A percentile compares a stretch with the other conserved stretches of the same genome.
phyloP scores from a whole-genome alignment of 2,113 vertebrate genomes.

The Rynchops niger region DNA sequence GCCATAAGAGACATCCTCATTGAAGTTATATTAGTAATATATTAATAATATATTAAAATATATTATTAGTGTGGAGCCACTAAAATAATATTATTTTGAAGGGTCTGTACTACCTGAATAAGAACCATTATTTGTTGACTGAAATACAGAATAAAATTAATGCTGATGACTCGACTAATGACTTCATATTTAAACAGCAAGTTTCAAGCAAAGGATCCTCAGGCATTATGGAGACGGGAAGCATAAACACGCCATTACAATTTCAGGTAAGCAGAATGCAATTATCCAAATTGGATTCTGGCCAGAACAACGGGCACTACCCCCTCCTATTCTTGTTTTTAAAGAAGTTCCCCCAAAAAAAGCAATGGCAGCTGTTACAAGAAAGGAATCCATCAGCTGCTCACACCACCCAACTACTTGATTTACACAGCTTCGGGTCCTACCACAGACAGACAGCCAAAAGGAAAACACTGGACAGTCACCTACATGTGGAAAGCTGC shows the following conservation, averaged over 20 bases:
- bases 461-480: background rate
- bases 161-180: conserved; percentile 23
- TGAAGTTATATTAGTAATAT: background rate
- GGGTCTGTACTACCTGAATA: background rate
- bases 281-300: conserved; percentile 49
- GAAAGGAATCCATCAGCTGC: background rate
- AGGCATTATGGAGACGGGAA: conserved; percentile 10
- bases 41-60: background rate
- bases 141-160: conserved; percentile 28
- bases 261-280: conserved; percentile 51
- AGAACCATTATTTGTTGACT: background rate
- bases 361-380: background rate
- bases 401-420: background rate
- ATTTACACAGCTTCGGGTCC: background rate
- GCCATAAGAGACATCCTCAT: background rate
- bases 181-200: conserved; percentile 25
- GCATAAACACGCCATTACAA: conserved; percentile 39
- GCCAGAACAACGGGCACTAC: conserved; percentile 5
- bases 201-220: conserved; percentile 30
- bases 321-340: conserved; percentile 7
- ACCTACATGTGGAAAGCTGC: background rate
- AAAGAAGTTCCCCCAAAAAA: background rate
- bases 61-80: background rate
- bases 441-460: background rate
- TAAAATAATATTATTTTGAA: background rate